phyloP scores from a whole-genome alignment of 1,140 invertebrate species.

The Schlechtendalia chinensis region DNA sequence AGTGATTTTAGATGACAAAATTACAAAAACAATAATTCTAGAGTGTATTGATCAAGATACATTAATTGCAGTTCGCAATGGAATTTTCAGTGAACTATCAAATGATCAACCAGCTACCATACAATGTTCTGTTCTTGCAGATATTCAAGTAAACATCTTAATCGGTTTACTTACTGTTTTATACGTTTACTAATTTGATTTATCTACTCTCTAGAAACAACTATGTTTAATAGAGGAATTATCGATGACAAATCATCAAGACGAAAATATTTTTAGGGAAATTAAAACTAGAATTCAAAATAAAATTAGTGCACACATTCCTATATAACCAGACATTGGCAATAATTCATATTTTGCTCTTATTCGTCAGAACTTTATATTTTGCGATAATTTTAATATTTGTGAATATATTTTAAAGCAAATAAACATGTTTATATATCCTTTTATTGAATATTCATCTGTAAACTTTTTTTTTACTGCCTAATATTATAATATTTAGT shows the following conservation, averaged over 20 bases:
- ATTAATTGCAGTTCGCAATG: conserved; percentile 38
- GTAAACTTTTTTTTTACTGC: too few relatives aligned
- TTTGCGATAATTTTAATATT: too few relatives aligned
- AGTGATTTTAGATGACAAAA: conserved; percentile 12
- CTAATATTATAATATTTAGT: too few relatives aligned
- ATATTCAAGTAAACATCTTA: conserved; percentile 7
- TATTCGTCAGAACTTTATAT: too few relatives aligned
- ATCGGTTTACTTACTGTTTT: not conserved
- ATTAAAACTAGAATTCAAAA: conserved; percentile 15
- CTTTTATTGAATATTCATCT: too few relatives aligned
- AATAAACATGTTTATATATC: too few relatives aligned
- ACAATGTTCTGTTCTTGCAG: conserved; percentile 2
- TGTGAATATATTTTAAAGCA: too few relatives aligned
- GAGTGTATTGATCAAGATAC: conserved; percentile 11
- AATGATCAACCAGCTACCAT: conserved; percentile 13
- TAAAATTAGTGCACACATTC: conserved; percentile 28
- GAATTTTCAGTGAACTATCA: conserved; percentile 23
- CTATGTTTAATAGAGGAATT: conserved; percentile 31
- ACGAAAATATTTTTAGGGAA: not conserved
- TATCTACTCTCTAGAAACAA: conserved; percentile 24
- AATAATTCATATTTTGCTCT: not conserved
- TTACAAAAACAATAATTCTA: not conserved
- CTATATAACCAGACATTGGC: not conserved
- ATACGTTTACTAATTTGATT: not conserved
- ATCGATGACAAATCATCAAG: not conserved